Evolutionary conservation across 2,113 vertebrate genomes (phyloP).

Genomic region (Boulengeromyrus knoepffleri): DNA sequence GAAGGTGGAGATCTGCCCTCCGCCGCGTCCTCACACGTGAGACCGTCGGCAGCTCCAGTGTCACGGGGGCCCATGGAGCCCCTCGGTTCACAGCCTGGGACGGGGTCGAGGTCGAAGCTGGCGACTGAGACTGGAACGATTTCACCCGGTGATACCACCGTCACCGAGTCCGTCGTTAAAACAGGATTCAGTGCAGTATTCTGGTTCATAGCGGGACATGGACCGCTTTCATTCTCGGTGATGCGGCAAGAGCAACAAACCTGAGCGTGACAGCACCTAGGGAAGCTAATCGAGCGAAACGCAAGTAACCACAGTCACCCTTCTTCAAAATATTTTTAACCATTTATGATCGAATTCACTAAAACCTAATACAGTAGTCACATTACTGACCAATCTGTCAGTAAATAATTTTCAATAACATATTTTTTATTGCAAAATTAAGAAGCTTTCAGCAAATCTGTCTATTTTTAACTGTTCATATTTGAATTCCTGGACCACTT

Average conservation of each 20-base stretch:
- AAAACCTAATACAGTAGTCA: not conserved
- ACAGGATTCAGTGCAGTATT: not conserved
- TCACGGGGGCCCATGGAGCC: not conserved
- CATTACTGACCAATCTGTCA: not conserved
- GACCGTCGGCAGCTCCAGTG: not conserved
- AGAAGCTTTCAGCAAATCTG: not conserved
- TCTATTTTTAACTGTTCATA: not conserved
- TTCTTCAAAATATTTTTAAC: not conserved
- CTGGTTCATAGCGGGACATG: conserved; percentile 4
- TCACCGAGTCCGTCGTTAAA: not conserved
- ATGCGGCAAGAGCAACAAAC: not conserved
- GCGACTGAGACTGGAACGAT: not conserved
- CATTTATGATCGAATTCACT: not conserved
- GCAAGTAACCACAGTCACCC: not conserved
- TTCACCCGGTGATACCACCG: not conserved
- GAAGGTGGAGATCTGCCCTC: conserved; percentile 8
- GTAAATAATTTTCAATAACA: not conserved
- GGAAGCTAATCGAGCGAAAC: not conserved
- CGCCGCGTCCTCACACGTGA: not conserved
- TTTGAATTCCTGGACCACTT: not conserved
- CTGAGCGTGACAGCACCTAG: not conserved
- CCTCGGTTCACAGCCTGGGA: not conserved
- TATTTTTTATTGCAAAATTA: not conserved
- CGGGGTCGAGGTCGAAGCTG: not conserved
- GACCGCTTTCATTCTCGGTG: not conserved